These are phyloP conservation scores for Tonatia bakeri DNA, from an alignment of 2,113 vertebrate genomes.

Conservation along the genomic window DNA sequence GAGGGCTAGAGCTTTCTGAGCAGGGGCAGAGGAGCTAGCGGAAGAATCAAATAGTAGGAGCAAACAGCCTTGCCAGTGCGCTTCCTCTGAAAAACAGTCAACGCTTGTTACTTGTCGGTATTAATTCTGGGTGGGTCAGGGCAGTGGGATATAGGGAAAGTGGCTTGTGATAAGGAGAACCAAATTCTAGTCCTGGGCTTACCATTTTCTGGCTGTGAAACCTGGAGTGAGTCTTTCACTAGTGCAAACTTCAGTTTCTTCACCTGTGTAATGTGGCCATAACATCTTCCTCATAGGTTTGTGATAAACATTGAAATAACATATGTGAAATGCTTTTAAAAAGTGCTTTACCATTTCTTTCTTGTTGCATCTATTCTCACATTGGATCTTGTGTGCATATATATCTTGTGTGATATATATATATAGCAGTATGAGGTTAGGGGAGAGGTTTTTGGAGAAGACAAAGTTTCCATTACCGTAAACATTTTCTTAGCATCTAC, in stretches of 20 bases:
- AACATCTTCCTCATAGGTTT: not conserved
- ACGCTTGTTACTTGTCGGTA: not conserved
- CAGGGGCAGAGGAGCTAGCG: not conserved
- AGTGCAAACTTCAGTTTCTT: not conserved
- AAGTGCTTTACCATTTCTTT: not conserved
- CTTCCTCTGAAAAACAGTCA: not conserved
- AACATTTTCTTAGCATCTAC: slow-evolving; percentile 41
- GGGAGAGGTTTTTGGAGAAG: slow-evolving; percentile 24
- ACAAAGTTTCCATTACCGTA: slow-evolving; percentile 49
- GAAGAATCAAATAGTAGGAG: not conserved
- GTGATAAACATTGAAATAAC: not conserved
- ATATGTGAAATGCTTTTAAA: not conserved
- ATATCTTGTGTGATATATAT: too few relatives aligned
- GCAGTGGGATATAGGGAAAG: not conserved
- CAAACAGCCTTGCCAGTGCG: not conserved
- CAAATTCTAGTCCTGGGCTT: not conserved
- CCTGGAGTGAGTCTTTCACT: not conserved
- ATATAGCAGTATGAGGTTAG: not conserved
- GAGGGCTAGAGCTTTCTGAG: not conserved
- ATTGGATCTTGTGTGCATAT: not conserved
- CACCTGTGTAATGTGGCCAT: not conserved
- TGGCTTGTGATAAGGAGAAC: not conserved
- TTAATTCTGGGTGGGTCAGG: not conserved
- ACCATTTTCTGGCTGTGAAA: not conserved
- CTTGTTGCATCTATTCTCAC: not conserved